These are phyloP conservation scores for Leptopilina boulardi DNA, from an alignment of 1,140 invertebrate genomes.

Conservation along the genomic window DNA sequence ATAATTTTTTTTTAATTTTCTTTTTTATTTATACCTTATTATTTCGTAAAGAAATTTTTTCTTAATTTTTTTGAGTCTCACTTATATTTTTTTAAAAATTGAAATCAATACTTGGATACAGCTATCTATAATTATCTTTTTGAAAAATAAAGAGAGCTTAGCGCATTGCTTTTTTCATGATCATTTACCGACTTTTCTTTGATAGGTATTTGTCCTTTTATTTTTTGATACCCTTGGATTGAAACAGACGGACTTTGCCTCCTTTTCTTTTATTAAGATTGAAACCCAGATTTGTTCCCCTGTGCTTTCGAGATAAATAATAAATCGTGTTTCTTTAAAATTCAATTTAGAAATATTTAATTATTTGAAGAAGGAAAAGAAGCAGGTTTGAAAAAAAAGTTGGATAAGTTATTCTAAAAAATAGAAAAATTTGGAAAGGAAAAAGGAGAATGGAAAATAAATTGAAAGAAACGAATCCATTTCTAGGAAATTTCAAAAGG, in stretches of 20 bases:
- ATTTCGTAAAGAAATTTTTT: too few relatives aligned
- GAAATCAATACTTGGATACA: not conserved
- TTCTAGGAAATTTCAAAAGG: not conserved
- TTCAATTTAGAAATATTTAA: too few relatives aligned
- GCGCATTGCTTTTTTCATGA: constrained; percentile 59
- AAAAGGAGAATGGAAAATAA: not conserved
- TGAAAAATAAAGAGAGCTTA: constrained; percentile 47
- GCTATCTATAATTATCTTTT: not conserved
- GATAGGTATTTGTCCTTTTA: constrained; percentile 37
- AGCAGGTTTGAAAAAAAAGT: too few relatives aligned
- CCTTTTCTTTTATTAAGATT: not conserved
- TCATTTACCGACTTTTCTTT: constrained; percentile 45
- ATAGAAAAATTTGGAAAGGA: too few relatives aligned
- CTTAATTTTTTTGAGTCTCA: not conserved
- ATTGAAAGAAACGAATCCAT: not conserved
- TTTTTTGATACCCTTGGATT: constrained; percentile 33
- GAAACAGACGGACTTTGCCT: not conserved
- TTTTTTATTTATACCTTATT: too few relatives aligned
- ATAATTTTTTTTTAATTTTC: too few relatives aligned
- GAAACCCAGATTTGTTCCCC: too few relatives aligned
- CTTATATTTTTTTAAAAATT: not conserved
- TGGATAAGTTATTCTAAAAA: too few relatives aligned
- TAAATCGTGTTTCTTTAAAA: too few relatives aligned
- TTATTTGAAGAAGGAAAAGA: too few relatives aligned
- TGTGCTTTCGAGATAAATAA: too few relatives aligned